Percentiles rank a stretch among this genome's conserved stretches.
phyloP scores from a whole-genome alignment of 2,113 vertebrate species.

The Malurus elegans region DNA sequence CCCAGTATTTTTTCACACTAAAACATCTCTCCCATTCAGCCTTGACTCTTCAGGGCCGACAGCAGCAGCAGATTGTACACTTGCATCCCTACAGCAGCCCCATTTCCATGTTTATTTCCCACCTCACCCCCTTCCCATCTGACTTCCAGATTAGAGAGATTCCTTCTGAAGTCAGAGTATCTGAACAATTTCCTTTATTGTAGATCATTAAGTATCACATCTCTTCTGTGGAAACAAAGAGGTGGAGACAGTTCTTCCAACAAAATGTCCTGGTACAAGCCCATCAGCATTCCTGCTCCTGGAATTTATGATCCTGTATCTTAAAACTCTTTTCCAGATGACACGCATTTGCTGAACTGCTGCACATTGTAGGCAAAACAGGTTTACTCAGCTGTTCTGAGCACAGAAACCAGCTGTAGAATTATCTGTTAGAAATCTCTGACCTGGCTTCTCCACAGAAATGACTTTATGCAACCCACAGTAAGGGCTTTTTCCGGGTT shows the following conservation, averaged over 20 bases:
- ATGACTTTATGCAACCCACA: neutral
- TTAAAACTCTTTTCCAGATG: neutral
- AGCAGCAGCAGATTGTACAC: neutral
- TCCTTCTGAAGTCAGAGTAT: neutral
- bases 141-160: neutral
- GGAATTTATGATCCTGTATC: neutral
- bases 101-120: neutral
- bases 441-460: neutral
- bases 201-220: neutral
- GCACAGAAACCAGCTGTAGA: neutral
- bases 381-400: neutral
- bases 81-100: neutral
- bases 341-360: neutral
- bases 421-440: neutral
- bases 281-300: neutral
- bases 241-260: neutral
- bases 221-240: neutral
- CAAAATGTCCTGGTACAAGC: neutral
- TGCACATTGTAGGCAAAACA: neutral
- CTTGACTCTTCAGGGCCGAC: neutral
- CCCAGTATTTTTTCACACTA: neutral
- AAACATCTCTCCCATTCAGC: neutral
- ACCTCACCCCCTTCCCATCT: neutral
- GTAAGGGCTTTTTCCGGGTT: neutral
- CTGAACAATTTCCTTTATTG: neutral